phyloP scores from a whole-genome alignment of 1,140 invertebrate species.

The Caenorhabditis elegans region WBcel235 BX284605.5:11239501-11240000 shows the following conservation, averaged over 20 bases:
- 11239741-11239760: background rate
- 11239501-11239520: no score
- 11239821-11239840: background rate
- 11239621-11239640: no score
- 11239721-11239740: background rate
- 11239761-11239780: background rate
- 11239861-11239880: background rate
- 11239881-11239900: background rate
- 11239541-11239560: no score
- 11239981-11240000: background rate
- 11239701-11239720: background rate
- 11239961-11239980: background rate
- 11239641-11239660: no score
- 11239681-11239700: background rate
- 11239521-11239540: no score
- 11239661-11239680: no score
- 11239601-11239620: no score
- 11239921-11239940: background rate
- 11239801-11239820: background rate
- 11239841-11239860: constrained; percentile 2
- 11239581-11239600: no score
- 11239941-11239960: background rate
- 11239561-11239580: no score
- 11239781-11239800: no score
- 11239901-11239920: background rate